Percentiles rank a stretch among this genome's conserved stretches.
Conservation (phyloP, 2,113 vertebrate species). For the Rhineura floridana region DNA sequence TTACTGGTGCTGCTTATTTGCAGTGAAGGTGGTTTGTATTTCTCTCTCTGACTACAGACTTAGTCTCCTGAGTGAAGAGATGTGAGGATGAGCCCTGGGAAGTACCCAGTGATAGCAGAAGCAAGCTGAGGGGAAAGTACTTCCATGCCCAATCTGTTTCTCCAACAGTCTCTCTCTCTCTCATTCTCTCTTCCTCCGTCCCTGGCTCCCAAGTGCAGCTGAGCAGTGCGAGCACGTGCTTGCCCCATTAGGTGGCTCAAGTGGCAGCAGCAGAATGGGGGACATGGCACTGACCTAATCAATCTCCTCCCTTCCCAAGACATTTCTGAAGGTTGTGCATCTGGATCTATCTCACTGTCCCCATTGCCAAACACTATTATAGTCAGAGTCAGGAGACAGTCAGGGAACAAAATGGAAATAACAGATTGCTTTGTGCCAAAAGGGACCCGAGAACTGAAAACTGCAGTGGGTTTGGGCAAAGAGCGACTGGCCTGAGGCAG, state of each 20-base stretch:
- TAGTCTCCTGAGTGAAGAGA: not conserved
- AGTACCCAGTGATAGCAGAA: not conserved
- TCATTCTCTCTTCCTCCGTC: too few relatives aligned
- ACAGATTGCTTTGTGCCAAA: conserved; percentile 62
- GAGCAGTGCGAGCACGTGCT: not conserved
- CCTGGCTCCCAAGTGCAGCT: not conserved
- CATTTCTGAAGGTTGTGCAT: not conserved
- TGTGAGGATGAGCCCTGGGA: too few relatives aligned
- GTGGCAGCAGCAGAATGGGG: not conserved
- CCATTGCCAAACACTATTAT: conserved; percentile 55
- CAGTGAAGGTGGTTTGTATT: too few relatives aligned
- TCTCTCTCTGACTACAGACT: not conserved
- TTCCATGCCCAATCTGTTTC: too few relatives aligned
- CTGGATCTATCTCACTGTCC: conserved; percentile 46
- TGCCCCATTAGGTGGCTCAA: not conserved
- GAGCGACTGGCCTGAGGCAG: conserved; percentile 56
- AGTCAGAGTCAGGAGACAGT: not conserved
- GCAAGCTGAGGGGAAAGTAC: not conserved
- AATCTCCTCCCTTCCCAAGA: not conserved
- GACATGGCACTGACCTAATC: not conserved
- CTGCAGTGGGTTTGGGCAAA: conserved; percentile 31
- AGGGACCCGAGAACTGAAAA: conserved; percentile 31
- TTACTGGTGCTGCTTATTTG: not conserved
- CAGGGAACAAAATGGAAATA: conserved; percentile 51
- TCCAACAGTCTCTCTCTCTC: too few relatives aligned